phyloP scores from a whole-genome alignment of 2,113 vertebrate genomes.

The Neotragus pygmaeus region DNA sequence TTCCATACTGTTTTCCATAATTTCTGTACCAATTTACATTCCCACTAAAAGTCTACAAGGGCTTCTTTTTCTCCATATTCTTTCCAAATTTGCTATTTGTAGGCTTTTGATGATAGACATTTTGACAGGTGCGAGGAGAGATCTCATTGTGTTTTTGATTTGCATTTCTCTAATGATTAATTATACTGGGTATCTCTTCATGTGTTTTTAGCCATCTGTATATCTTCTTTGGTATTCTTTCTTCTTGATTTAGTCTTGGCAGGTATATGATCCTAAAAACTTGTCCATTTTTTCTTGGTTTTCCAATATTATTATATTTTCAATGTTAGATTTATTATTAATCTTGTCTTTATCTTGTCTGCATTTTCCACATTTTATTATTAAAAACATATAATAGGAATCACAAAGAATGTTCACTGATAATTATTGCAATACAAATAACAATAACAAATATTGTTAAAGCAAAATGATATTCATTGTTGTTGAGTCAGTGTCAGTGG shows the following conservation, averaged over 20 bases:
- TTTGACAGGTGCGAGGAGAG: not conserved
- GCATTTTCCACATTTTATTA: not conserved
- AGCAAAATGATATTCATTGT: not conserved
- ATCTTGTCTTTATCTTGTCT: not conserved
- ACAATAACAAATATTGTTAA: not conserved
- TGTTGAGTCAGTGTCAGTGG: not conserved
- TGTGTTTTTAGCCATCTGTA: not conserved
- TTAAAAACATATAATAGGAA: not conserved
- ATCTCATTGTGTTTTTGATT: not conserved
- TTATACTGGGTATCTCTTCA: not conserved
- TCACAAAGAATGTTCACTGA: not conserved
- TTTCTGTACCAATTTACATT: not conserved
- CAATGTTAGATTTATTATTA: not conserved
- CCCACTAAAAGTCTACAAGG: not conserved
- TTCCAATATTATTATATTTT: not conserved
- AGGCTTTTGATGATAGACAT: not conserved
- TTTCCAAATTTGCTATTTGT: not conserved
- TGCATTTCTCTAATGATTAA: not conserved
- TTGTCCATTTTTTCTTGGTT: not conserved
- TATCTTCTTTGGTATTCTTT: not conserved
- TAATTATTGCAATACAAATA: not conserved
- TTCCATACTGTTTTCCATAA: not conserved
- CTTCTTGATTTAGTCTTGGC: not conserved
- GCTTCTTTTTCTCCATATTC: not conserved
- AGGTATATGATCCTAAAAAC: not conserved